Percentiles rank a stretch among this genome's conserved stretches.
phyloP scores from a whole-genome alignment of 1,140 invertebrate genomes.

The Papilio polyxenes region DNA sequence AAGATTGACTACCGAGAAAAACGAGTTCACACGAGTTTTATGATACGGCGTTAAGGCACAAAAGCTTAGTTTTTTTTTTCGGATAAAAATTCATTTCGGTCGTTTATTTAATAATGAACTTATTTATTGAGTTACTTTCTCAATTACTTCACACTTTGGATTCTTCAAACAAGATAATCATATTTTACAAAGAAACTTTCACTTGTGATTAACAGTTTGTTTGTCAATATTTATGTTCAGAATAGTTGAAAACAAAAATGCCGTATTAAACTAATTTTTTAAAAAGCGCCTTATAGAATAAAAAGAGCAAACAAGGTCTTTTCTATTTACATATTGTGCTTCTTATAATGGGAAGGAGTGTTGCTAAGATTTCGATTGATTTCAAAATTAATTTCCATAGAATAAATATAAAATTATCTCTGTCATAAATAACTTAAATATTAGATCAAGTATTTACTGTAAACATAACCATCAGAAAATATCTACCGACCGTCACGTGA shows the following conservation, averaged over 20 bases:
- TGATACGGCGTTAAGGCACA: not conserved
- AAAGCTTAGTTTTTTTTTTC: not conserved
- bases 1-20: not conserved
- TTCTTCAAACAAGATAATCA: no score
- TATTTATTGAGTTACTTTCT: no score
- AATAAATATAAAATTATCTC: no score
- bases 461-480: no score
- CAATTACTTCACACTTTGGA: no score
- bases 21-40: slow-evolving; percentile 14
- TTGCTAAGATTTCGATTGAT: not conserved
- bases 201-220: no score
- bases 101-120: not conserved
- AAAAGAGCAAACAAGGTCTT: slow-evolving; percentile 27
- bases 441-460: not conserved
- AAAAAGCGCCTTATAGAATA: not conserved
- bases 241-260: not conserved
- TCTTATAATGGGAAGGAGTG: not conserved
- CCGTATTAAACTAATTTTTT: not conserved
- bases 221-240: no score
- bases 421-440: no score
- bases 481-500: no score
- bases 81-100: not conserved
- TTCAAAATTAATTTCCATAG: no score
- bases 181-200: no score
- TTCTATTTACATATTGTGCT: not conserved